Evolutionary conservation across 2,113 vertebrate genomes (phyloP).

Genomic region (Cebus imitator): DNA sequence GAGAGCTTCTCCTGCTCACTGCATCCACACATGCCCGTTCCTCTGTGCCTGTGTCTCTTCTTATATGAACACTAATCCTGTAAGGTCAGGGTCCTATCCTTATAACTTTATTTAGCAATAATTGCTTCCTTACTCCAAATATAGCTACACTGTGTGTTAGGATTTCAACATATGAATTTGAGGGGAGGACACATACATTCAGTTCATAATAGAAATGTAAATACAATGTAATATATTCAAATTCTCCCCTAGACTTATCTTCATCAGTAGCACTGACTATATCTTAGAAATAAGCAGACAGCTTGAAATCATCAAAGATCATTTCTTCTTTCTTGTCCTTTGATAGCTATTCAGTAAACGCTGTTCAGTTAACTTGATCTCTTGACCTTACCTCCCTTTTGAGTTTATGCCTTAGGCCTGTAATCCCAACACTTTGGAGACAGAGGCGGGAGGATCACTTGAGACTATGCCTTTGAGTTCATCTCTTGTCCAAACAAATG

Average conservation of each 20-base stretch:
- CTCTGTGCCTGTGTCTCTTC: neutral
- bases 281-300: neutral
- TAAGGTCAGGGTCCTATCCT: neutral
- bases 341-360: neutral
- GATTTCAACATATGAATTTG: neutral
- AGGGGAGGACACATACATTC: neutral
- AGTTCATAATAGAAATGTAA: neutral
- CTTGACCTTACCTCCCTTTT: neutral
- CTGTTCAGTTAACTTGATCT: neutral
- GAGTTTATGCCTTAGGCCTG: neutral
- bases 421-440: no score
- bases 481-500: neutral
- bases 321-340: neutral
- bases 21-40: neutral
- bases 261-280: neutral
- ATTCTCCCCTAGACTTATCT: neutral
- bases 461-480: neutral
- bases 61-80: neutral
- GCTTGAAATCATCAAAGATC: neutral
- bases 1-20: neutral
- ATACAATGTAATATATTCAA: neutral
- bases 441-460: no score
- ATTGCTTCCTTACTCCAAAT: slow-evolving; percentile 13
- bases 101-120: neutral
- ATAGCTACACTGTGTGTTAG: neutral